Conservation (phyloP, 1,140 invertebrate genomes). For the Conopomorpha cramerella region DNA sequence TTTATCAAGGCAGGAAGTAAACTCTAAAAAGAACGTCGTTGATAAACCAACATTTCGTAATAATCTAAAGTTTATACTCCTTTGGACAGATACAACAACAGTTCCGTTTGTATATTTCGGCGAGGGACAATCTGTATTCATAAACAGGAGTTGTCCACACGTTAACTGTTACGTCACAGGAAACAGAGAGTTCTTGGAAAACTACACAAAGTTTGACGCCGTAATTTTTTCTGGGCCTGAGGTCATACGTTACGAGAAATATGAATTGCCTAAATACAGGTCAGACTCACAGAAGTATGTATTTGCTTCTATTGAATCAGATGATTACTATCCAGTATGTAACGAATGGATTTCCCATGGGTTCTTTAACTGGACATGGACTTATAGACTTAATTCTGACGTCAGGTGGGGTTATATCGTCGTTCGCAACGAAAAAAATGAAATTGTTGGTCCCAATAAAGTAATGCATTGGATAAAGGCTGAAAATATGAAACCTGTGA, state of each 20-base stretch:
- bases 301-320: constrained; percentile 38
- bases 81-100: constrained; percentile 23
- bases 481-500: constrained; percentile 34
- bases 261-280: constrained; percentile 15
- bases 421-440: constrained; percentile 25
- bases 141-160: constrained; percentile 19
- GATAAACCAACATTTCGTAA: no score
- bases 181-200: constrained; percentile 17
- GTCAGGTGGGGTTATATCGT: constrained; percentile 60
- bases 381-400: constrained; percentile 68
- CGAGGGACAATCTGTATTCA: constrained; percentile 18
- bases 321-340: constrained; percentile 37
- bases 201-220: constrained; percentile 33
- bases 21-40: no score
- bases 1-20: no score
- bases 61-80: constrained; percentile 35
- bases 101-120: constrained; percentile 30
- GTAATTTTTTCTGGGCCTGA: constrained; percentile 33
- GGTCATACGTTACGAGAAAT: constrained; percentile 7
- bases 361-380: constrained; percentile 69
- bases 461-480: constrained; percentile 32
- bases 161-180: constrained; percentile 31
- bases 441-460: constrained; percentile 30
- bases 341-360: constrained; percentile 27
- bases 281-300: constrained; percentile 34